Conservation (phyloP, 2,888 invertebrate genomes). For the Tubulanus polymorphus region DNA sequence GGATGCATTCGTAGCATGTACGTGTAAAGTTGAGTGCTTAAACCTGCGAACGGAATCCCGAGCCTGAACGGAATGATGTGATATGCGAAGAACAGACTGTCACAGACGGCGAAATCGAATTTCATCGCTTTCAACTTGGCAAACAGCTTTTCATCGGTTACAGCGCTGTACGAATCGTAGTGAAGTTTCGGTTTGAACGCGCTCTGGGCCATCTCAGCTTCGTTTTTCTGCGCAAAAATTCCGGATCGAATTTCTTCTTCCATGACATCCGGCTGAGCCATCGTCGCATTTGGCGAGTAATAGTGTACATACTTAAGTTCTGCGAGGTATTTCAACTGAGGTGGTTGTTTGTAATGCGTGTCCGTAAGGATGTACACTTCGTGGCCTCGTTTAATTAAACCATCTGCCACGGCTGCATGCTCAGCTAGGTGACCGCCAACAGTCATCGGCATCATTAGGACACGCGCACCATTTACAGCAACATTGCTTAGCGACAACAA, state of each 20-base stretch:
- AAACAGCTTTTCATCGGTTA: background rate
- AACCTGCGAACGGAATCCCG: constrained; percentile 12
- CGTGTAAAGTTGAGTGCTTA: background rate
- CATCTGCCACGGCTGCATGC: constrained; percentile 6
- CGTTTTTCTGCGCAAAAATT: too few relatives aligned
- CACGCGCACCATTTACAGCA: background rate
- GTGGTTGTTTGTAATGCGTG: background rate
- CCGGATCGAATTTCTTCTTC: background rate
- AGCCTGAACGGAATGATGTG: constrained; percentile 14
- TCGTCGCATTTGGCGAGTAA: too few relatives aligned
- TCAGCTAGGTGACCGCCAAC: constrained; percentile 8
- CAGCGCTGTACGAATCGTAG: background rate
- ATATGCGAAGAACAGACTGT: background rate
- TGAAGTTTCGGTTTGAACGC: background rate
- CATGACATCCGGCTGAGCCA: background rate
- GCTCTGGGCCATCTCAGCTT: background rate
- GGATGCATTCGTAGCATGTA: background rate
- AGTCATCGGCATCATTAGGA: constrained; percentile 7
- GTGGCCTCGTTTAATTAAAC: constrained; percentile 10
- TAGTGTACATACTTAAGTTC: constrained; percentile 10
- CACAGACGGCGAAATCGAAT: constrained; percentile 18
- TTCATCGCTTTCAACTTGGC: constrained; percentile 2
- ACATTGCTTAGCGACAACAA: too few relatives aligned
- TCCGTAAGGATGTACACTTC: constrained; percentile 9
- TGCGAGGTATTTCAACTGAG: background rate